Evolutionary conservation across 2,888 invertebrate genomes (phyloP).

Genomic region (Autographa pulchrina): DNA sequence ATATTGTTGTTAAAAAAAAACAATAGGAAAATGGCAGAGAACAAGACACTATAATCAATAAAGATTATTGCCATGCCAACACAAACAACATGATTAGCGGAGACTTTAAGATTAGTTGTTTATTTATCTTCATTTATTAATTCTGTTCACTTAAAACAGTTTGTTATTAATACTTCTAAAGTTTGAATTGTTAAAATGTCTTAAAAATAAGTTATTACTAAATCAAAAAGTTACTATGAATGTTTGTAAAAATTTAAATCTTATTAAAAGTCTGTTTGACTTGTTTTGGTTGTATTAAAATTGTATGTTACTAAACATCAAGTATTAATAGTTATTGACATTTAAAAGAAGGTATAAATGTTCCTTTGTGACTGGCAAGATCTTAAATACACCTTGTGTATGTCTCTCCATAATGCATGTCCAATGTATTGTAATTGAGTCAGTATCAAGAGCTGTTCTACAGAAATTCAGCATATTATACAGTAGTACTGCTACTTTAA

Average conservation of each 20-base stretch:
- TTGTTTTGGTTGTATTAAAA: no score
- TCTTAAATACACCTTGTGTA: background rate
- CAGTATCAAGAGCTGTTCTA: slow-evolving; percentile 1
- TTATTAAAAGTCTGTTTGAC: no score
- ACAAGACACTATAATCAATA: background rate
- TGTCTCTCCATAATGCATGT: slow-evolving; percentile 4
- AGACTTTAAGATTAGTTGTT: no score
- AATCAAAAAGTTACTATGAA: no score
- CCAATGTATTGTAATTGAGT: slow-evolving; percentile 4
- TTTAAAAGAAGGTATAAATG: background rate
- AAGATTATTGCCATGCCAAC: background rate
- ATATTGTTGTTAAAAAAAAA: no score
- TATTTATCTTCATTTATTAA: no score
- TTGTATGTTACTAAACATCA: no score
- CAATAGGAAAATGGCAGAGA: background rate
- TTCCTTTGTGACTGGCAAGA: background rate
- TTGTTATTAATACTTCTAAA: no score
- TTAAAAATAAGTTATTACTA: no score
- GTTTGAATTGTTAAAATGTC: no score
- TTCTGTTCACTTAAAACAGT: no score
- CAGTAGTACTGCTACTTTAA: background rate
- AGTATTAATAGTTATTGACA: background rate
- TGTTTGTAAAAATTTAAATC: no score
- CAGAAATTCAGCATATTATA: slow-evolving; percentile 4
- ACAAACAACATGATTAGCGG: background rate